phyloP scores from a whole-genome alignment of 2,113 vertebrate species.

The Petrocephalus zakoni region DNA sequence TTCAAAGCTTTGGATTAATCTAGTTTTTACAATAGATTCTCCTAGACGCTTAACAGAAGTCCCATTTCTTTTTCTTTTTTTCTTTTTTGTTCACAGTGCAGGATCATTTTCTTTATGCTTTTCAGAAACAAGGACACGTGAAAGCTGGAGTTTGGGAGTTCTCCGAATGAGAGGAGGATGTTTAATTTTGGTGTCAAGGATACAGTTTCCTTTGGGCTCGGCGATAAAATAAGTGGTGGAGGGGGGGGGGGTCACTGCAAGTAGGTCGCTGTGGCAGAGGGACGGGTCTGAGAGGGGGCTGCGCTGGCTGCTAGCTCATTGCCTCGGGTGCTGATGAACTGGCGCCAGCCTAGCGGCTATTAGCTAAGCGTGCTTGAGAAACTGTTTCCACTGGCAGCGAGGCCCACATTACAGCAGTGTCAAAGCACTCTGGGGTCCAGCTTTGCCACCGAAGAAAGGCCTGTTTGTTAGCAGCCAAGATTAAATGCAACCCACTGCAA shows the following conservation, averaged over 20 bases:
- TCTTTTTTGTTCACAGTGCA: not conserved
- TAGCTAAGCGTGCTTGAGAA: slow-evolving; percentile 47
- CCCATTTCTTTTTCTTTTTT: not conserved
- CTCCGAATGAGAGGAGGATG: not conserved
- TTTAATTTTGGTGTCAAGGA: not conserved
- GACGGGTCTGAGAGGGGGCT: not conserved
- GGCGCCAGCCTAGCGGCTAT: slow-evolving; percentile 48
- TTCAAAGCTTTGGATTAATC: not conserved
- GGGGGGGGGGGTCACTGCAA: not conserved
- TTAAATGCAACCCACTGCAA: slow-evolving; percentile 44
- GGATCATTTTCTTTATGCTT: not conserved
- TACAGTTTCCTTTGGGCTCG: not conserved
- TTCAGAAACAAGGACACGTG: not conserved
- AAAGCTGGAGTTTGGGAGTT: not conserved
- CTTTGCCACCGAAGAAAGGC: slow-evolving; percentile 54
- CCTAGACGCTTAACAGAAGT: not conserved
- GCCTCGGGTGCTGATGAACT: not conserved
- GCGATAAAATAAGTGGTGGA: not conserved
- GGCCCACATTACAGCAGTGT: slow-evolving; percentile 48
- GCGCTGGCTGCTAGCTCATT: not conserved
- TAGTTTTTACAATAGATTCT: not conserved
- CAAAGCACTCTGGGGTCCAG: slow-evolving; percentile 58
- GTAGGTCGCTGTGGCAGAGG: not conserved
- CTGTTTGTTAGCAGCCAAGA: slow-evolving; percentile 44
- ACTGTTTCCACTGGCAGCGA: slow-evolving; percentile 60